Evolutionary conservation across 2,888 invertebrate species (phyloP), one percentile per base, ranked within the genome.

Genomic region (Phorcus lineatus): DNA sequence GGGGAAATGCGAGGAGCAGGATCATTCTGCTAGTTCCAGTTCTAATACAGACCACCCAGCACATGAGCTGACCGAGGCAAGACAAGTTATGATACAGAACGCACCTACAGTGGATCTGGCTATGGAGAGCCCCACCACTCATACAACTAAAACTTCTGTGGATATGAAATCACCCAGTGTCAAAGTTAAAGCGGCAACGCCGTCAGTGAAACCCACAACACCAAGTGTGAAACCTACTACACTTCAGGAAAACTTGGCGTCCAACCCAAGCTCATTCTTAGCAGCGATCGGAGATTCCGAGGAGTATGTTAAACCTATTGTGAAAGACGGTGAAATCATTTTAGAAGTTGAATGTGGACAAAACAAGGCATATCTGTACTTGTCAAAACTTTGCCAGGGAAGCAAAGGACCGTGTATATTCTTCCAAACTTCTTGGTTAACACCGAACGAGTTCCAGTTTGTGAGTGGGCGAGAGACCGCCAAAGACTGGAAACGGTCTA

Each of bases 381-480:
- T 93, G 80, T 90, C 91, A 19, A 88, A 90, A 78, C 88, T 94
- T 53, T 93, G 93, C 84, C 93, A 93, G 85, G 93, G 93, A 7
- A 92, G 92, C 74, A 93, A 93, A 85, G 93, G 93, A 13, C 92
- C 92, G 22, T 94, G 93, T 82, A 93, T 93, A 81, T 84, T 90
- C 9, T 93, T 91, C 86, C 90, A 92, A 82, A 89, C 90, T 52
- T 89, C 90, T 74, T 93, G 93, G 92, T 88, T 93, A 16, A 94
- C 93, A 7, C 94, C 94, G n/a, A 94, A 94, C 86, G 93, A 94
- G 87, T 94, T 94, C 82, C 94, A 94, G 87, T 91, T 89, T 80
- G 90, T 93, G 70, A 92, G 93, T 87, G 93, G 93, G 16, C 84
- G 93, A 79, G 92, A 93, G 86, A 93, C 93, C 54, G 93, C 94